phyloP scores from a whole-genome alignment of 2,113 vertebrate species.

The Pristiophorus japonicus region DNA sequence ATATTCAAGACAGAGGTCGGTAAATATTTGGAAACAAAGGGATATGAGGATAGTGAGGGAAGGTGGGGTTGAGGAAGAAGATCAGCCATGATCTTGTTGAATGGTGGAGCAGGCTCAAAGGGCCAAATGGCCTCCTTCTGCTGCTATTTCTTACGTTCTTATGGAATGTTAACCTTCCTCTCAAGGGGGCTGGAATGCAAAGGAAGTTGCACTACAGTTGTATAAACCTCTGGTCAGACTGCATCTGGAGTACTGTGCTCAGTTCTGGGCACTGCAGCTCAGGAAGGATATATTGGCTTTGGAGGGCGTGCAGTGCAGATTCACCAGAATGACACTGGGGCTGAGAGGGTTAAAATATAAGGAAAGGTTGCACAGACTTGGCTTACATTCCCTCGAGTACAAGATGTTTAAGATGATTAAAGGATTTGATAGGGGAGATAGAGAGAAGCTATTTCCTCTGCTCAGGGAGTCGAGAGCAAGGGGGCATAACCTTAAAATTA shows the following conservation, averaged over 20 bases:
- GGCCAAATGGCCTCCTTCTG: too few relatives aligned
- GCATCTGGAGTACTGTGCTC: neutral
- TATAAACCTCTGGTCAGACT: neutral
- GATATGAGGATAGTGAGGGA: too few relatives aligned
- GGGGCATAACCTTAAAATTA: too few relatives aligned
- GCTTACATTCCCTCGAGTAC: neutral
- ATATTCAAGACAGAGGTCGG: too few relatives aligned
- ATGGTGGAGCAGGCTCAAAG: too few relatives aligned
- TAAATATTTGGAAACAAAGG: too few relatives aligned
- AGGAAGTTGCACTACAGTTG: neutral
- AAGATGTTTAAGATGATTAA: neutral
- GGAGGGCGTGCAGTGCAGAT: neutral
- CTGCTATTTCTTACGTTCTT: too few relatives aligned
- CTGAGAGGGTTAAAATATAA: neutral
- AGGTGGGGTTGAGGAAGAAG: too few relatives aligned
- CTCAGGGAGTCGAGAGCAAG: neutral
- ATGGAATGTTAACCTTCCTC: neutral
- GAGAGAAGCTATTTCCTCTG: neutral
- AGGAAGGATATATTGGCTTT: neutral
- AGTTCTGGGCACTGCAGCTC: neutral
- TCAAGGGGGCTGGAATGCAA: neutral
- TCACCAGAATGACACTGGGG: neutral
- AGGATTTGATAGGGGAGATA: neutral
- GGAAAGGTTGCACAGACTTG: neutral
- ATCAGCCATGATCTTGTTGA: too few relatives aligned